These are phyloP conservation scores for Epicauta chinensis DNA, from an alignment of 1,140 invertebrate species.

Conservation along the genomic window DNA sequence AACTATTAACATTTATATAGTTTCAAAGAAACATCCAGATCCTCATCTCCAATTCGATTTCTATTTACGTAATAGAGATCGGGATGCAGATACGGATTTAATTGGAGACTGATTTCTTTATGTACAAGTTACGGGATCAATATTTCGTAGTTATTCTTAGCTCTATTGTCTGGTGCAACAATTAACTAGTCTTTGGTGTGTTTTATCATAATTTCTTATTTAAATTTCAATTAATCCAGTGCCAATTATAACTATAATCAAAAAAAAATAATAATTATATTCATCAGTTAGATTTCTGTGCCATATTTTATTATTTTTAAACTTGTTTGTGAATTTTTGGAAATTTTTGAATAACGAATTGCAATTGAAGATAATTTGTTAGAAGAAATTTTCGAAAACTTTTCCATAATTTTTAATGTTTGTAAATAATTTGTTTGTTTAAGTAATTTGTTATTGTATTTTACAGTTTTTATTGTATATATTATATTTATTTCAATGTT, in stretches of 20 bases:
- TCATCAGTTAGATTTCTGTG: conserved; percentile 10
- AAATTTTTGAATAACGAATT: neutral
- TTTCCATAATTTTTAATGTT: neutral
- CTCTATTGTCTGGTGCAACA: too few relatives aligned
- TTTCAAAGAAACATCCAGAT: too few relatives aligned
- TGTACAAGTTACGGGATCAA: conserved; percentile 18
- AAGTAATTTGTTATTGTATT: conserved; percentile 22
- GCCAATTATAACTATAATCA: conserved; percentile 6
- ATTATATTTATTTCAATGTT: conserved; percentile 25
- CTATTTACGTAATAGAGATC: too few relatives aligned
- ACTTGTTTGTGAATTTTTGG: conserved; percentile 4
- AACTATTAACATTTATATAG: too few relatives aligned
- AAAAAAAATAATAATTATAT: too few relatives aligned
- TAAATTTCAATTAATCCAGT: neutral
- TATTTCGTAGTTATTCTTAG: conserved; percentile 10
- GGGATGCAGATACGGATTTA: too few relatives aligned
- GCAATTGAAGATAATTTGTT: too few relatives aligned
- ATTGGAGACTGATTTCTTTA: too few relatives aligned
- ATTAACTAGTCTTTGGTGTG: too few relatives aligned
- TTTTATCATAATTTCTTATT: too few relatives aligned
- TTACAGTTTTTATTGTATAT: conserved; percentile 28
- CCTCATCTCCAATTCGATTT: too few relatives aligned
- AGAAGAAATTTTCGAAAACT: too few relatives aligned
- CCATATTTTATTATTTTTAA: conserved; percentile 5
- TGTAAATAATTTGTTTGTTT: conserved; percentile 4